Conservation (phyloP, 2,113 vertebrate species). For the Odontophorus gujanensis region DNA sequence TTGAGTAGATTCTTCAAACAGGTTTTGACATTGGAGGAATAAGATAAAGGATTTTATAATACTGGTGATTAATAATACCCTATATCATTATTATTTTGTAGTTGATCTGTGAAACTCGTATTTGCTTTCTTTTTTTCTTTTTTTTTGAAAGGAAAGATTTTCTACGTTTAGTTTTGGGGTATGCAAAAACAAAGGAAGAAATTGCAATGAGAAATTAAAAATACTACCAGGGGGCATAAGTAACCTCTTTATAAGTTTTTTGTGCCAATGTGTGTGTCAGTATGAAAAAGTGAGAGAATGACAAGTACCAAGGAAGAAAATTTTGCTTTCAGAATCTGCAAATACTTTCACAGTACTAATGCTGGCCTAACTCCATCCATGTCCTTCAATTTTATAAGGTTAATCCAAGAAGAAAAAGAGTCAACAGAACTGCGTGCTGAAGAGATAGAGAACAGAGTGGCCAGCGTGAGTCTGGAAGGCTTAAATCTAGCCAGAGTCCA, state of each 20-base stretch:
- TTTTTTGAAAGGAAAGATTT: not conserved
- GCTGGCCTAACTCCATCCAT: not conserved
- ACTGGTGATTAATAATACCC: not conserved
- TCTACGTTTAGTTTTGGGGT: not conserved
- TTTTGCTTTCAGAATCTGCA: not conserved
- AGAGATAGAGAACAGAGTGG: slow-evolving; percentile 97
- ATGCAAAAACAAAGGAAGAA: not conserved
- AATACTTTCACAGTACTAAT: not conserved
- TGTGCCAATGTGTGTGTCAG: not conserved
- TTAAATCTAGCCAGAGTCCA: slow-evolving; percentile 94
- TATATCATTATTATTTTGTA: not conserved
- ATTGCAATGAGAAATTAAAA: not conserved
- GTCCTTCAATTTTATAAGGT: slow-evolving; percentile 72
- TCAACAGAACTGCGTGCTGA: slow-evolving; percentile 96
- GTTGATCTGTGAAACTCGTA: not conserved
- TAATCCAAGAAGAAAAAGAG: slow-evolving; percentile 99
- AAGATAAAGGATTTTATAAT: not conserved
- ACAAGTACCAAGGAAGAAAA: not conserved
- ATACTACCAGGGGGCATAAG: not conserved
- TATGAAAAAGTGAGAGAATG: not conserved
- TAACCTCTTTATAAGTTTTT: too few relatives aligned
- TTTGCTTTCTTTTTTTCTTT: not conserved
- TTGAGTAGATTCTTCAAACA: not conserved
- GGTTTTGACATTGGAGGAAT: not conserved
- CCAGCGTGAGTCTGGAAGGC: slow-evolving; percentile 96